Base-by-base conservation (phyloP, 2,888 invertebrate genomes). In the Epinotia brunnichana region DNA sequence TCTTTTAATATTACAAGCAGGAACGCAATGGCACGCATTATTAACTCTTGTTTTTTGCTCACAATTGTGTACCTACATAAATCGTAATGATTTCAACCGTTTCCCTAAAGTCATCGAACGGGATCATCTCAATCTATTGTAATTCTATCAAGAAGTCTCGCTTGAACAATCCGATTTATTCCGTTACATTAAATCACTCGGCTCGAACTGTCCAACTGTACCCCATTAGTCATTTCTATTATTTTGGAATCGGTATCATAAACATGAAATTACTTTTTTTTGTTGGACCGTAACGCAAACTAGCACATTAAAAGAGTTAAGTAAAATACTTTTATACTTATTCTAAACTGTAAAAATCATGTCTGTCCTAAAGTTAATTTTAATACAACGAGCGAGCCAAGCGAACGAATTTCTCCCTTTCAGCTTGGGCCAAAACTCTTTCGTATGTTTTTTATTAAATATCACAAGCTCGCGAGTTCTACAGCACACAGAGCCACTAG, bases 131-230 rank as follows among this genome's bases (percentile, higher is more conserved):
- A 67, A 69, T 68, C 56, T 59, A 57, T 57, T 73, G 57, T 73
- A n/a, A 69, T 69, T 69, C 39, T 51, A 39, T 54, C 53, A 71
- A 71, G 61, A 54, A 53, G 69, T 57, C 11, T 39, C 73, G 73
- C 68, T 69, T 53, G 57, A 63, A 73, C 73, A 73, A 69, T 69
- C 41, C 15, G 17, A 73, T 63, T 68, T 68, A 53, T 73, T 73
- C 72, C 72, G 72, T 73, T 73, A 73, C 69, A 69, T 57, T 51
- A 68, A 73, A 48, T 59, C 69, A 63, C 11, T 73, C 57, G 63
- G 29, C 62, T 69, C 59, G 57, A 73, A 73, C 68, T 69, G 57
- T 39, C 19, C 68, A 73, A 69, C 68, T 73, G 73, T 73, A 56
- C 53, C 59, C 41, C 48, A 73, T 63, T 73, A 73, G 62, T 63